Conservation (phyloP, 2,888 invertebrate genomes). For the Tetragonisca angustula region DNA sequence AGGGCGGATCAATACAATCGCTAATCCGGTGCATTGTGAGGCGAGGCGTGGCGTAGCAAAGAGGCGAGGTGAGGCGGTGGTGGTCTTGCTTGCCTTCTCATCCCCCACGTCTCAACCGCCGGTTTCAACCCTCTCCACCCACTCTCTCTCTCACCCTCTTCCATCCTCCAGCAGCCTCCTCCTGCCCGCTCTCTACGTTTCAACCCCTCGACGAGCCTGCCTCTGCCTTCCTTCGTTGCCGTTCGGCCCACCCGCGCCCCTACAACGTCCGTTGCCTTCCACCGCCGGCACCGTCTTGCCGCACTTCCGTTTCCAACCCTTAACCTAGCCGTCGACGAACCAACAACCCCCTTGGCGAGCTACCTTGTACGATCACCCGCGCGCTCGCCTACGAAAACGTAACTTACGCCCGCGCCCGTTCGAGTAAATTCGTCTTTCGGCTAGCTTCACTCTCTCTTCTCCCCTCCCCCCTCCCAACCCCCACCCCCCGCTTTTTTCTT, state of each 20-base stretch:
- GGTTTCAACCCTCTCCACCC: constrained; percentile 74
- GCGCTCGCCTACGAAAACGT: constrained; percentile 61
- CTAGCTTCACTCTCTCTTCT: not conserved
- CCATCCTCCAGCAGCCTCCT: constrained; percentile 58
- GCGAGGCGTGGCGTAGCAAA: constrained; percentile 83
- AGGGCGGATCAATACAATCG: constrained; percentile 84
- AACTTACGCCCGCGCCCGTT: constrained; percentile 55
- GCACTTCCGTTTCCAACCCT: constrained; percentile 80
- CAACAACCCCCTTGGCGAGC: constrained; percentile 72
- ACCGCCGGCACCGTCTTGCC: constrained; percentile 75
- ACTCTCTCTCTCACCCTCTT: constrained; percentile 30
- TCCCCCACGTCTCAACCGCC: constrained; percentile 74
- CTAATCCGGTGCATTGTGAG: constrained; percentile 84
- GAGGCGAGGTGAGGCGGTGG: constrained; percentile 80
- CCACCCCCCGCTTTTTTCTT: no score
- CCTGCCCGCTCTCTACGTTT: constrained; percentile 69
- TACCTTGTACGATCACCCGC: constrained; percentile 64
- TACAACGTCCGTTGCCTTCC: constrained; percentile 72
- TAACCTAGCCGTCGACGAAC: constrained; percentile 75
- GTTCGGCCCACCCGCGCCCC: constrained; percentile 72
- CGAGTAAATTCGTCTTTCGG: constrained; percentile 54
- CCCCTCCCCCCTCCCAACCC: no score
- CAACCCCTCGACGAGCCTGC: constrained; percentile 73
- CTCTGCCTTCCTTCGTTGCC: constrained; percentile 71
- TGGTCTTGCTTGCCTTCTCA: constrained; percentile 79